Percentiles rank a stretch among this genome's conserved stretches.
Evolutionary conservation across 2,113 vertebrate genomes (phyloP).

Genomic region (Narcine bancroftii): DNA sequence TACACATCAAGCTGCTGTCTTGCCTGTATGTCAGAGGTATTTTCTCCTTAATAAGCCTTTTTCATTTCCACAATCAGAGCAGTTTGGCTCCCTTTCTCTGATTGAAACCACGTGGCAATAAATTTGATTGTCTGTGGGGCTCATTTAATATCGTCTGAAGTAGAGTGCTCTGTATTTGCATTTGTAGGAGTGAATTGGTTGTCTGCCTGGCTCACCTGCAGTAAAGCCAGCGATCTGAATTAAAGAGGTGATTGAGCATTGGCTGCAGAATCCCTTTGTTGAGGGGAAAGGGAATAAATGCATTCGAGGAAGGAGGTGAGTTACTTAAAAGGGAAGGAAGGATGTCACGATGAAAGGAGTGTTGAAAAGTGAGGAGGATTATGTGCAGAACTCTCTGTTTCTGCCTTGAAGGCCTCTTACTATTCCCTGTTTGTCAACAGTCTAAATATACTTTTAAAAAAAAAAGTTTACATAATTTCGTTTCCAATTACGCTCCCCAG

Average conservation of each 20-base stretch:
- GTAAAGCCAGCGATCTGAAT: background rate
- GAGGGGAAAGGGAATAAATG: too few species aligned
- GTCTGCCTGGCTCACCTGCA: background rate
- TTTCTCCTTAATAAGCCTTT: constrained; percentile 5
- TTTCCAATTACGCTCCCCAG: too few species aligned
- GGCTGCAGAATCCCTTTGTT: background rate
- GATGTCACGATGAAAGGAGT: background rate
- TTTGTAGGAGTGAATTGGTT: background rate
- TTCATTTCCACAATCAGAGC: background rate
- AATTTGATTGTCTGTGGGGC: background rate
- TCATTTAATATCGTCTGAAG: background rate
- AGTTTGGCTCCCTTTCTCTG: background rate
- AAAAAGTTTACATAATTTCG: too few species aligned
- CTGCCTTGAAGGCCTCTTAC: too few species aligned
- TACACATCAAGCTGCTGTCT: background rate
- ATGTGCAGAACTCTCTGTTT: background rate
- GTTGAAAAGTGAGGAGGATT: background rate
- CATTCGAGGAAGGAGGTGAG: background rate
- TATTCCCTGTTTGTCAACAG: too few species aligned
- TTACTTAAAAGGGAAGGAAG: background rate
- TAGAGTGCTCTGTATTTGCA: background rate
- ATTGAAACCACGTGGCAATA: constrained; percentile 6
- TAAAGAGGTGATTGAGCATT: background rate
- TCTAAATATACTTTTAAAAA: too few species aligned
- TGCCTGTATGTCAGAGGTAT: too few species aligned